phyloP scores from a whole-genome alignment of 2,797 vertebrate species.

The Paguma larvata region DNA sequence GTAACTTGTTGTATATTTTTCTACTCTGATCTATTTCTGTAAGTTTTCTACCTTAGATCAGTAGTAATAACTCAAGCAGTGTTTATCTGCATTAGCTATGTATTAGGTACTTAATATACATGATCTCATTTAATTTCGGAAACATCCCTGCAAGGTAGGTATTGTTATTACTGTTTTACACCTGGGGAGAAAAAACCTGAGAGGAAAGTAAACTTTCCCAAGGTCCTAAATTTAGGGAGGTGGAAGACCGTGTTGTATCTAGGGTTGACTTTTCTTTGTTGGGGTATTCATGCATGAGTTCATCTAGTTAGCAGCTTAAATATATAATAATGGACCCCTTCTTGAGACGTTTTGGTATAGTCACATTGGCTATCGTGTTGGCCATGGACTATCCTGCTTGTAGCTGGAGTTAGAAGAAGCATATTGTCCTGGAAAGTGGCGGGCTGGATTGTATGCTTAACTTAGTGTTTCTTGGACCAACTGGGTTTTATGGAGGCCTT shows the following conservation, averaged over 20 bases:
- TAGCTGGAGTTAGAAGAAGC: neutral
- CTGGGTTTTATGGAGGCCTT: neutral
- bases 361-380: neutral
- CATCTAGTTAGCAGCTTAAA: neutral
- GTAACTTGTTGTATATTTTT: neutral
- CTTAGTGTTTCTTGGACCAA: neutral
- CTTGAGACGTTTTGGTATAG: neutral
- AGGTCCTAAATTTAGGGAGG: neutral
- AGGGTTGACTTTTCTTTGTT: neutral
- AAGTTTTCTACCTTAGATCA: neutral
- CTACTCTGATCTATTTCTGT: neutral
- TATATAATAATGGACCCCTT: neutral
- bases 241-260: neutral
- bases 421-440: neutral
- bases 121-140: constrained; percentile 19
- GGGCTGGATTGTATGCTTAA: neutral
- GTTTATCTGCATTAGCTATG: neutral
- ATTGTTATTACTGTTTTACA: neutral
- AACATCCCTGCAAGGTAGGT: neutral
- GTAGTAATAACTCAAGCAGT: neutral
- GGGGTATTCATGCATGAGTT: neutral
- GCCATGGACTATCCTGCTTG: neutral
- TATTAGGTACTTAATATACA: neutral
- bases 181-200: neutral
- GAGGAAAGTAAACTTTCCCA: neutral